Percentiles rank a stretch among this genome's conserved stretches.
These are phyloP conservation scores for Aphelocoma californica DNA, from an alignment of 2,797 vertebrate genomes.

Conservation along the genomic window DNA sequence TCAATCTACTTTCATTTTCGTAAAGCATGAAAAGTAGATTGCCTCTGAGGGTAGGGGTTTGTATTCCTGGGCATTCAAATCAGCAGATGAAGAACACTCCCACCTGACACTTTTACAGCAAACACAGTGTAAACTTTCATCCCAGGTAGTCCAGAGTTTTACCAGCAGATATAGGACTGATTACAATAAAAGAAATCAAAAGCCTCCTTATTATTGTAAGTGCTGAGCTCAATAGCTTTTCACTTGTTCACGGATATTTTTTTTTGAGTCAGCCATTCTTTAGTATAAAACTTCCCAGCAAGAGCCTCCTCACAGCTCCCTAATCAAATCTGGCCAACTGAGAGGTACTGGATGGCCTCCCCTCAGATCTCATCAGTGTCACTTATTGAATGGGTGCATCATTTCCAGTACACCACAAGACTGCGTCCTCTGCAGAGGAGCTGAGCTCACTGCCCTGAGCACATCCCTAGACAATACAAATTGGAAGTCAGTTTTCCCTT, in stretches of 20 bases:
- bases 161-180: not conserved
- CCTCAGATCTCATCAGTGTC: not conserved
- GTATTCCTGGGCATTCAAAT: not conserved
- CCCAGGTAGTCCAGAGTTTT: not conserved
- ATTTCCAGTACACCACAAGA: not conserved
- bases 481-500: not conserved
- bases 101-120: slow-evolving; percentile 1
- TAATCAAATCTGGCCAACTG: not conserved
- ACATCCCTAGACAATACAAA: not conserved
- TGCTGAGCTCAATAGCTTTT: not conserved
- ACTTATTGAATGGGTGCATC: not conserved
- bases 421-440: not conserved
- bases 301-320: not conserved
- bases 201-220: not conserved
- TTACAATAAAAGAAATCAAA: not conserved
- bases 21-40: not conserved
- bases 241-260: not conserved
- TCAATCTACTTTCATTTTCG: not conserved
- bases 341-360: not conserved
- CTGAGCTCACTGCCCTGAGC: rapidly evolving
- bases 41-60: not conserved
- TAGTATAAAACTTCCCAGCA: not conserved
- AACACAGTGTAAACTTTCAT: not conserved
- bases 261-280: not conserved
- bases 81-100: not conserved